Percentiles rank a stretch among this genome's conserved stretches.
Conservation (phyloP, 2,888 invertebrate species). For the Piscicola geometra region DNA sequence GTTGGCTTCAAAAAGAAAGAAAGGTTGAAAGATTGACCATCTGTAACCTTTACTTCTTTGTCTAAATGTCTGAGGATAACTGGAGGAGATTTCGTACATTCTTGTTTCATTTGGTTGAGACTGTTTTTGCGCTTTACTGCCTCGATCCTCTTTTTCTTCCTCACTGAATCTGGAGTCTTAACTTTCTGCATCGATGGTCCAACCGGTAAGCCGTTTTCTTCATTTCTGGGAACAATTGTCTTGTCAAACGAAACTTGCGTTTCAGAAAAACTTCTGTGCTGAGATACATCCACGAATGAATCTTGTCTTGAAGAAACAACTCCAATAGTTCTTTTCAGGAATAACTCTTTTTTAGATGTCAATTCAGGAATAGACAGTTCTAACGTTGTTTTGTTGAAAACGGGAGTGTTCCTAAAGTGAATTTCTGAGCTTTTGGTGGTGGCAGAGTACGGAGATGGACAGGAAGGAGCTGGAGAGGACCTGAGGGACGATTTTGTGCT, state of each 20-base stretch:
- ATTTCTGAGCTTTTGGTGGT: conserved; percentile 30
- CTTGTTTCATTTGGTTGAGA: background rate
- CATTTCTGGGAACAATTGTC: background rate
- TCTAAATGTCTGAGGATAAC: background rate
- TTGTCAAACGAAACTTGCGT: conserved; percentile 19
- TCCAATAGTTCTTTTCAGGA: conserved; percentile 39
- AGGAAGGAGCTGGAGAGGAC: conserved; percentile 8
- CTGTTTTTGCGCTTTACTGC: conserved; percentile 17
- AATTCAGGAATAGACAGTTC: conserved; percentile 42
- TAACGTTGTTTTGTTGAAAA: conserved; percentile 40
- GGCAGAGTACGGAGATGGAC: background rate
- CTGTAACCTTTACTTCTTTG: conserved; percentile 43
- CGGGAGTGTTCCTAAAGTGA: conserved; percentile 30
- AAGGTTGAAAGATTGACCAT: conserved; percentile 49
- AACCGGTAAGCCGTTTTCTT: background rate
- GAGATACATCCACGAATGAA: conserved; percentile 35
- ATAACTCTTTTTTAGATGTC: conserved; percentile 35
- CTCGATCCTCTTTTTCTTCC: conserved; percentile 29
- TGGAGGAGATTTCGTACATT: conserved; percentile 2
- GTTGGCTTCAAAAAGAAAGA: background rate
- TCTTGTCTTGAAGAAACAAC: conserved; percentile 42
- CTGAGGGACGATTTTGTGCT: background rate
- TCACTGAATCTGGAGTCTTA: conserved; percentile 22
- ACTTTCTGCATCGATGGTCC: background rate
- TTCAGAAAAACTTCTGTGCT: conserved; percentile 41